Evolutionary conservation across 2,797 vertebrate genomes (phyloP), one percentile per base, ranked within the genome.

Genomic region (Botia almorhae): DNA sequence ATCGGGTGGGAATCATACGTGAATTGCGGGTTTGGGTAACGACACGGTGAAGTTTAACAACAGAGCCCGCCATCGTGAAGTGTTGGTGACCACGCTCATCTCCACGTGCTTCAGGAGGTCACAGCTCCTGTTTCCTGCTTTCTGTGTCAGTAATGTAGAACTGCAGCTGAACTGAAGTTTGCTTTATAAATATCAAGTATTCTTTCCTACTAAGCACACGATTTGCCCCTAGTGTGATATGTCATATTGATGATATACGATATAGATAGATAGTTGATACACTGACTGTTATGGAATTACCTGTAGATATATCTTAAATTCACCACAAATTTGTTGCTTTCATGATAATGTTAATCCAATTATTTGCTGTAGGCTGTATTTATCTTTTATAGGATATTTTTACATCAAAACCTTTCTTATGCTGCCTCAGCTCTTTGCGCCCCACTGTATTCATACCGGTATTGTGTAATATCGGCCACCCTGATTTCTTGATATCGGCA

Each of bases 91-190:
- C 11, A 4, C 58, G 12, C 58, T 39, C 55, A 53, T 70, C 55
- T 61, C 55, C 77, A 79, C 69, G 77, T 79, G 63, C 53, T 65
- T 69, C 14, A 65, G 0, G 12, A 46, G 36, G 50, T 17, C 29
- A 36, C 69, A 39, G 50, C 46, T 39, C 78, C 77, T 39, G 78
- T 60, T 75, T 76, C 67, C 73, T 76, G 68, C 51, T 67, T 46
- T 29, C 21, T 63, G 13, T 73, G 17, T 46, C 69, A 23, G 12
- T 39, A 39, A 0, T 2, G 46, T 48, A 0, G 26, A 4, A 33
- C 53, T 58, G 56, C 14, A 53, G 43, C 64, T 61, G 1, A 74
- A 67, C 39, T 12, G 2, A 29, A 56, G 11, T 50, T 13, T 50
- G 2, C 46, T 33, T 33, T 21, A 10, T 71, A 1, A 1, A 29